Base-by-base conservation (phyloP, 2,888 invertebrate genomes). In the Baccha elongata region DNA sequence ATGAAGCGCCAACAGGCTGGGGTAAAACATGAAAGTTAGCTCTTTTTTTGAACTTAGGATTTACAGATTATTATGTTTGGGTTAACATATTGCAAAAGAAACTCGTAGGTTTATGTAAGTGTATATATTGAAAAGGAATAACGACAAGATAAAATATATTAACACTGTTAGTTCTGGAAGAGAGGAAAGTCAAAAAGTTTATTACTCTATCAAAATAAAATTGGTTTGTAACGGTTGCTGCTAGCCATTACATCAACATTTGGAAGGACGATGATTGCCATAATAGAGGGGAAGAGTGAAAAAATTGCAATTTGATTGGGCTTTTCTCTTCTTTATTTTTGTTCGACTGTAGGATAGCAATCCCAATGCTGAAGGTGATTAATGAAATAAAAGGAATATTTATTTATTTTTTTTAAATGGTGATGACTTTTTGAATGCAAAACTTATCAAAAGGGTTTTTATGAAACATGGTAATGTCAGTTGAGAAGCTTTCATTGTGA, bases 161-260 rank as follows among this genome's bases (percentile, higher is more conserved):
- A 78, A 71, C 55, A 67, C 64, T 15, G 46, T 15, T 3, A 13
- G 46, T 15, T 23, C 3, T 23, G 29, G 29, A 46, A 5, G 35
- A 40, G 44, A n/a, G 42, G 35, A 50, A 72, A 78, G 76, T 44
- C 68, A 73, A 78, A 78, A 83, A 73, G 83, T 68, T 83, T 72
- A 83, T 83, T 78, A 78, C 83, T 83, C 71, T 26, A 83, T 83
- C 67, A 78, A 64, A 19, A 60, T 19, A 32, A 44, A 67, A 65
- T 62, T 35, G 46, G 65, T 19, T 55, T 73, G 53, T 62, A 72
- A 67, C 40, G 46, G 42, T 60, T 60, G 52, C 50, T 52, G 64
- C 60, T 60, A 44, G 71, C 53, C 37, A 67, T 79, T 62, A 73
- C 53, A 32, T 58, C 15, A 53, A 21, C 21, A 68, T 75, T 75